Conservation (phyloP, 2,797 vertebrate species). For the Gallinago nigripennis region DNA sequence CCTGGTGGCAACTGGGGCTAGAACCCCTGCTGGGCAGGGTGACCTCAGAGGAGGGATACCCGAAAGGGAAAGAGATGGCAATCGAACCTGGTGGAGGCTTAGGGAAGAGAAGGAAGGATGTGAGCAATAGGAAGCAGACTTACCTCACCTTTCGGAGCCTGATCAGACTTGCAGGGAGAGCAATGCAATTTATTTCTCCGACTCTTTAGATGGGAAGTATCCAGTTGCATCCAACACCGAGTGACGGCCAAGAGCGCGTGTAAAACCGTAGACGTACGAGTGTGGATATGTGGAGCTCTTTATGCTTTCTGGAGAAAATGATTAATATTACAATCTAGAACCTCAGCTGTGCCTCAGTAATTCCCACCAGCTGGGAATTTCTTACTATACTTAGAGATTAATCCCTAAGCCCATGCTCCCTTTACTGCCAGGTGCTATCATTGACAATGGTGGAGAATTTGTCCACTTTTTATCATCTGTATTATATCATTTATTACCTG, state of each 20-base stretch:
- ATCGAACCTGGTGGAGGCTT: not conserved
- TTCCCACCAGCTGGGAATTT: not conserved
- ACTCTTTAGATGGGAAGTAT: not conserved
- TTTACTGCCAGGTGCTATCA: not conserved
- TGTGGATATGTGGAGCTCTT: not conserved
- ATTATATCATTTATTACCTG: not conserved
- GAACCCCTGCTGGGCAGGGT: not conserved
- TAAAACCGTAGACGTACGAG: not conserved
- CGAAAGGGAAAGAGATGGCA: not conserved
- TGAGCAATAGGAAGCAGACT: constrained; percentile 38
- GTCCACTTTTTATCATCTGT: not conserved
- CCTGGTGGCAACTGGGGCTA: not conserved
- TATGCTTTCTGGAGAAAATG: not conserved
- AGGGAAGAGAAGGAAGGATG: not conserved
- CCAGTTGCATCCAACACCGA: not conserved
- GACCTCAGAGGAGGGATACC: accelerated
- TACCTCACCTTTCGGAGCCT: constrained; percentile 45
- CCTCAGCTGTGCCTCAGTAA: not conserved
- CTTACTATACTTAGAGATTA: not conserved
- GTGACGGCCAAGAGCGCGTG: not conserved
- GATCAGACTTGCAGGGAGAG: constrained; percentile 13
- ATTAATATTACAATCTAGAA: not conserved
- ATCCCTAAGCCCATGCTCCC: not conserved
- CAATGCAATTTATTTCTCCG: not conserved
- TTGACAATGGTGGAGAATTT: not conserved